A percentile compares a stretch with the other conserved stretches of the same genome.
These are phyloP conservation scores for Aphaenogaster floridana DNA, from an alignment of 1,140 invertebrate genomes.

Conservation along the genomic window DNA sequence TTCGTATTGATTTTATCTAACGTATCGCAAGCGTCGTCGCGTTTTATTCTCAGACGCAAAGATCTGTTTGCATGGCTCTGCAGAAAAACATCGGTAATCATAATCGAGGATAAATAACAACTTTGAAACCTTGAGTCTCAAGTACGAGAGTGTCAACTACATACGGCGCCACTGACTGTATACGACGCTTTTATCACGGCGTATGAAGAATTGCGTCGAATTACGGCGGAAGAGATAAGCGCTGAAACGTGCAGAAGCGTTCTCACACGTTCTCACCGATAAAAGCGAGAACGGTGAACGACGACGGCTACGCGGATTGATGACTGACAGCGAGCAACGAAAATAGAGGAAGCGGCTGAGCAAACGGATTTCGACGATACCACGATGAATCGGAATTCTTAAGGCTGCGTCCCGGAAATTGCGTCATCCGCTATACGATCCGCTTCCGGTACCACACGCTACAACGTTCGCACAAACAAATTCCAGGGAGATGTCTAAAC, in stretches of 20 bases:
- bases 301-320: constrained; percentile 25
- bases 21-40: background rate
- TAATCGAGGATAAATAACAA: constrained; percentile 11
- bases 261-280: constrained; percentile 33
- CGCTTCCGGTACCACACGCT: constrained; percentile 71
- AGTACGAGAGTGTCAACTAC: constrained; percentile 27
- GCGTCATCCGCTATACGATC: constrained; percentile 76
- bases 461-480: constrained; percentile 44
- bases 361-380: constrained; percentile 68
- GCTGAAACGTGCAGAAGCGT: constrained; percentile 23
- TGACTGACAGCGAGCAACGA: constrained; percentile 34
- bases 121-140: constrained; percentile 21
- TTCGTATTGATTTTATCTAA: background rate
- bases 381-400: constrained; percentile 68
- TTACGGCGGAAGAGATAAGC: constrained; percentile 75
- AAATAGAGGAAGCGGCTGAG: constrained; percentile 59
- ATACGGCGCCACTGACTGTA: constrained; percentile 9
- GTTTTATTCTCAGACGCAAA: background rate
- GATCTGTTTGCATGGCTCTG: background rate
- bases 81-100: background rate
- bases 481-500: constrained; percentile 45
- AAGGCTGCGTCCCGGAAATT: constrained; percentile 78
- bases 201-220: constrained; percentile 72
- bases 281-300: background rate
- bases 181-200: constrained; percentile 26